Percentiles rank a stretch among this genome's conserved stretches.
phyloP scores from a whole-genome alignment of 2,888 invertebrate genomes.

The Scelioninae gen. 1 region DNA sequence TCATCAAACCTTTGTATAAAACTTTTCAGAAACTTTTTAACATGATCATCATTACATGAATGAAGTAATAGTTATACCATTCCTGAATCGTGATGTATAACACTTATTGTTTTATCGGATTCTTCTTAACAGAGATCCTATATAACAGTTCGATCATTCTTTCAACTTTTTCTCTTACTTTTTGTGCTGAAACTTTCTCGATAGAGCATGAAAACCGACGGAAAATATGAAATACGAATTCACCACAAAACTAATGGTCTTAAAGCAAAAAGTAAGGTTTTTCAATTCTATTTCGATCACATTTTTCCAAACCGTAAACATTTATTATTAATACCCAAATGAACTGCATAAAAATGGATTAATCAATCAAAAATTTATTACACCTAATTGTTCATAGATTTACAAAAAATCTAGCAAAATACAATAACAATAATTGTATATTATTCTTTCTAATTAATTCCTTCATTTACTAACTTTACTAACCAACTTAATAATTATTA shows the following conservation, averaged over 20 bases:
- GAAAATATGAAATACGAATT: conserved; percentile 30
- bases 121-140: conserved; percentile 37
- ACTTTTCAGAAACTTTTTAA: too few relatives aligned
- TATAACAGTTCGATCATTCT: conserved; percentile 31
- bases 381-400: too few relatives aligned
- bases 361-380: too few relatives aligned
- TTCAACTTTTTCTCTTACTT: background rate
- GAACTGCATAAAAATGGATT: too few relatives aligned
- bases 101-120: conserved; percentile 47
- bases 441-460: too few relatives aligned
- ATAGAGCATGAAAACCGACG: conserved; percentile 44
- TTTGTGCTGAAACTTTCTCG: conserved; percentile 44
- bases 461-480: too few relatives aligned
- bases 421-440: too few relatives aligned
- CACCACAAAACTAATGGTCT: conserved; percentile 13
- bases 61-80: conserved; percentile 36
- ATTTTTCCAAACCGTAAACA: background rate
- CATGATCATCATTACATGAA: conserved; percentile 15
- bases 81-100: conserved; percentile 55
- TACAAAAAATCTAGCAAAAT: too few relatives aligned
- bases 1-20: too few relatives aligned
- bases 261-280: conserved; percentile 1
- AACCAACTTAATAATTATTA: too few relatives aligned
- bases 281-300: background rate
- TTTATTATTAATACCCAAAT: background rate